These are phyloP conservation scores for Tetrax tetrax DNA, from an alignment of 2,113 vertebrate species.

Conservation along the genomic window DNA sequence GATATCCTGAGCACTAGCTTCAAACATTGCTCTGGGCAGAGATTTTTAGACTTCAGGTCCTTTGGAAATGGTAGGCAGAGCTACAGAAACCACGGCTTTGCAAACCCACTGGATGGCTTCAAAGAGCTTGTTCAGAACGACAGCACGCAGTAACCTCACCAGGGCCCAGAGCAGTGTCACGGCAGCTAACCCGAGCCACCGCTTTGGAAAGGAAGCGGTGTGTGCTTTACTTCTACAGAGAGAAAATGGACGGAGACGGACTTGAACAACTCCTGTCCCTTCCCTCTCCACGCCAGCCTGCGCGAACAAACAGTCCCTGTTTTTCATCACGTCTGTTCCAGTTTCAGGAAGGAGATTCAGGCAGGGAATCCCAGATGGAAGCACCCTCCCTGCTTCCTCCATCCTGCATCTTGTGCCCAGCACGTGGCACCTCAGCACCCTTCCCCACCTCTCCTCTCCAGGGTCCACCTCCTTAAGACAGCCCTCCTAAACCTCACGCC, in stretches of 20 bases:
- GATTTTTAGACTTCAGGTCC: neutral
- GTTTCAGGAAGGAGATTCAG: neutral
- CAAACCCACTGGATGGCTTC: neutral
- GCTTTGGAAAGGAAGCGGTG: neutral
- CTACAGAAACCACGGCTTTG: neutral
- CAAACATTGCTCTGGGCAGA: neutral
- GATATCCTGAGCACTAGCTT: neutral
- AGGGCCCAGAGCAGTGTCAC: fast-evolving
- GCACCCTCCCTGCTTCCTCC: neutral
- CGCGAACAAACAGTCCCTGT: neutral
- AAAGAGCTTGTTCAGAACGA: neutral
- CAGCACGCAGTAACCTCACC: neutral
- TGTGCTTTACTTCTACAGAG: fast-evolving
- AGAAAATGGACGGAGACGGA: neutral
- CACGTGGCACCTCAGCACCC: neutral
- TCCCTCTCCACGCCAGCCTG: fast-evolving
- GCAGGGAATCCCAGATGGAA: neutral
- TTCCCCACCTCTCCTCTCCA: neutral
- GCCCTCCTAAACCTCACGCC: neutral
- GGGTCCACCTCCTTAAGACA: neutral
- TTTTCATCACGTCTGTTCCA: neutral
- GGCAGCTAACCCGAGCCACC: fast-evolving
- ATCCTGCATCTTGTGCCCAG: neutral
- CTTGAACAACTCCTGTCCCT: neutral
- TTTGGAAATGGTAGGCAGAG: neutral